Evolutionary conservation across 2,113 vertebrate species (phyloP).

Genomic region (Myotis davidii): DNA sequence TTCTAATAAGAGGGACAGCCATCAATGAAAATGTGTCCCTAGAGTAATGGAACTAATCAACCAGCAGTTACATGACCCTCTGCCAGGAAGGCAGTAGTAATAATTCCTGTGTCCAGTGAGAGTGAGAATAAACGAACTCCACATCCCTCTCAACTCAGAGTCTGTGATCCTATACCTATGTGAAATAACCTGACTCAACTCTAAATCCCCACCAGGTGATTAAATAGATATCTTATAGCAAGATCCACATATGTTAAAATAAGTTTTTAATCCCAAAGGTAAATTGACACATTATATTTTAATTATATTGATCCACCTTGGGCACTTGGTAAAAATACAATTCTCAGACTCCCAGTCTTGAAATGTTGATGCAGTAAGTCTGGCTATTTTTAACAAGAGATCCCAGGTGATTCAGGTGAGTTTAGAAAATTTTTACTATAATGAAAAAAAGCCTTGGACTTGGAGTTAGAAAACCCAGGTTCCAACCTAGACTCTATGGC

Average conservation of each 20-base stretch:
- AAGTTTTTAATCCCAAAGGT: not conserved
- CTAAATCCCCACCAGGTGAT: slow-evolving; percentile 15
- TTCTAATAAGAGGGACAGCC: not conserved
- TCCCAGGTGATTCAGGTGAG: not conserved
- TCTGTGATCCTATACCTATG: not conserved
- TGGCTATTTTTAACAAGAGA: not conserved
- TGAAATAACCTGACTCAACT: slow-evolving; percentile 3
- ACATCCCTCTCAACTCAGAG: not conserved
- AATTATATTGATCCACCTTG: not conserved
- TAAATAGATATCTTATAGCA: not conserved
- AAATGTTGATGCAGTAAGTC: slow-evolving; percentile 26
- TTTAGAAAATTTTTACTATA: not conserved
- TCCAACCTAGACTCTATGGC: not conserved
- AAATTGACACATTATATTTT: slow-evolving; percentile 1
- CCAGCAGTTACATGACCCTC: not conserved
- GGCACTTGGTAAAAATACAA: slow-evolving; percentile 14
- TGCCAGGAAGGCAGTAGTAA: not conserved
- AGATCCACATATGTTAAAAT: slow-evolving; percentile 2
- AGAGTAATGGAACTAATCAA: not conserved
- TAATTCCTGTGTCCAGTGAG: not conserved
- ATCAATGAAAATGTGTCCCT: not conserved
- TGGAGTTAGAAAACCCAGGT: not conserved
- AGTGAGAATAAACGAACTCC: not conserved
- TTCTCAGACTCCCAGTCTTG: not conserved
- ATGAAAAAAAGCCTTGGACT: not conserved